Conservation (phyloP, 1,140 invertebrate genomes). For the Drosophila varians region DNA sequence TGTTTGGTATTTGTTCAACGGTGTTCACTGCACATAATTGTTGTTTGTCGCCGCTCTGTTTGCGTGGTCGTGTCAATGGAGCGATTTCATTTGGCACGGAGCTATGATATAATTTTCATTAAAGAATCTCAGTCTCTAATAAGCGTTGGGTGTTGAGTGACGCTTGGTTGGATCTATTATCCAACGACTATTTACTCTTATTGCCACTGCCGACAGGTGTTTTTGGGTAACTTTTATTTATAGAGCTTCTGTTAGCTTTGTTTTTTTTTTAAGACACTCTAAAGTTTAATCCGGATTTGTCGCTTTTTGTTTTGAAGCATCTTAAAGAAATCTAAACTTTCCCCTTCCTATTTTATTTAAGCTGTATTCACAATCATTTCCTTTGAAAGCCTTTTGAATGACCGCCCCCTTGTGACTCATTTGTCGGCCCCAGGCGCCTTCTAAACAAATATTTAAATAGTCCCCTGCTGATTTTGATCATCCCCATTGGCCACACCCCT, state of each 20-base stretch:
- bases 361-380: background rate
- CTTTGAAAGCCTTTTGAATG: background rate
- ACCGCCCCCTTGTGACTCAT: background rate
- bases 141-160: background rate
- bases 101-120: constrained; percentile 11
- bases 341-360: background rate
- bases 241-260: too few relatives aligned
- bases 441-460: constrained; percentile 13
- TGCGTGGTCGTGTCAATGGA: constrained; percentile 22
- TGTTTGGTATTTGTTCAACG: constrained; percentile 11
- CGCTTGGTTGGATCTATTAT: background rate
- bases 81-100: constrained; percentile 17
- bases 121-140: constrained; percentile 1
- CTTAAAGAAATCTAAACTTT: background rate
- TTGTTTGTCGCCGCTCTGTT: too few relatives aligned
- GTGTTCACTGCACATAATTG: constrained; percentile 17
- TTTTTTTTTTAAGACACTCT: too few relatives aligned
- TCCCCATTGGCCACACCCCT: background rate
- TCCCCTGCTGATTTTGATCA: constrained; percentile 1
- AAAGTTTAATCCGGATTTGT: too few relatives aligned
- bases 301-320: background rate
- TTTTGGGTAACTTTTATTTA: background rate
- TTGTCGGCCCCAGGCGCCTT: background rate
- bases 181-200: background rate
- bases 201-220: background rate